Conservation (phyloP, 2,113 vertebrate genomes). For the Chroicocephalus ridibundus region DNA sequence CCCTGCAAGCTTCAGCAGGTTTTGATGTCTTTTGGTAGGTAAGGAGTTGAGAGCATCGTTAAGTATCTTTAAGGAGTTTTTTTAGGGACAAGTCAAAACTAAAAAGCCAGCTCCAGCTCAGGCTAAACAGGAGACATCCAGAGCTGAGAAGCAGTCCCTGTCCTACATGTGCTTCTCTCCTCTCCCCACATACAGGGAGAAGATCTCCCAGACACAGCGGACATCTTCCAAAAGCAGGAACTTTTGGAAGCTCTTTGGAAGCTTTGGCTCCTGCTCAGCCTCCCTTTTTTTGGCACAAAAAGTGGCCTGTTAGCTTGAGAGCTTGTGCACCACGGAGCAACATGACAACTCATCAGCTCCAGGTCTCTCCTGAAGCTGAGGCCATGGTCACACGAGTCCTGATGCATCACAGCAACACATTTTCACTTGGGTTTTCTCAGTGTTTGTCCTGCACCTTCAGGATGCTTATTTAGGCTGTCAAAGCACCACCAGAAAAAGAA, state of each 20-base stretch:
- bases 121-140: neutral
- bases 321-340: neutral
- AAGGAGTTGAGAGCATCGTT: neutral
- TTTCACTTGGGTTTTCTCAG: neutral
- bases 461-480: neutral
- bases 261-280: neutral
- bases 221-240: neutral
- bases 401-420: neutral
- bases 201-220: neutral
- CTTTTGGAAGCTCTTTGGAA: too few species aligned
- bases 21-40: neutral
- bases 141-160: neutral
- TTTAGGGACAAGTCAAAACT: neutral
- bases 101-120: neutral
- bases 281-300: neutral
- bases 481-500: slow-evolving; percentile 1
- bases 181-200: neutral
- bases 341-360: neutral
- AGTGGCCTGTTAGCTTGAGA: neutral
- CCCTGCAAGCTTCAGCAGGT: neutral
- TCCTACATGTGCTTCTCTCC: neutral
- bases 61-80: neutral
- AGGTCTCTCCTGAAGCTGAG: neutral
- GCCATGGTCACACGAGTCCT: neutral
- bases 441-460: neutral